A percentile compares a stretch with the other conserved stretches of the same genome.
These are phyloP conservation scores for Diacarnus erythraeanus DNA, from an alignment of 37 sponge, comb jelly and placozoan genomes.

Conservation along the genomic window DNA sequence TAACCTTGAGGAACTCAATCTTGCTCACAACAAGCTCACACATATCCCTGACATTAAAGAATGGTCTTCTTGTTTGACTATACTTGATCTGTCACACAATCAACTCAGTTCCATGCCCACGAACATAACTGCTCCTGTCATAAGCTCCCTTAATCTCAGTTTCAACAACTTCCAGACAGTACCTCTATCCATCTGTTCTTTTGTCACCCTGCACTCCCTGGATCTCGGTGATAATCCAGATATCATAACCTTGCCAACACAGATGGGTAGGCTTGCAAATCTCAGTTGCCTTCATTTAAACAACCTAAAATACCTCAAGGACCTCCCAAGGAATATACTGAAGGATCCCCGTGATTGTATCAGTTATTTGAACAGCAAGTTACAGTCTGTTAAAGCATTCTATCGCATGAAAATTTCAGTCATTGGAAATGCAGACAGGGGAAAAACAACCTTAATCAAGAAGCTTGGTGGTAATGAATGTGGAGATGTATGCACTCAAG, in stretches of 20 bases:
- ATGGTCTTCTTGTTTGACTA: conserved; percentile 73
- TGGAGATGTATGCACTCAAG: conserved; percentile 88
- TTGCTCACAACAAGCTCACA: conserved; percentile 66
- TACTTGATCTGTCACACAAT: conserved; percentile 80
- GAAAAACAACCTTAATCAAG: conserved; percentile 90
- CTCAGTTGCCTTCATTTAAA: conserved; percentile 51
- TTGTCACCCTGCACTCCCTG: conserved; percentile 57
- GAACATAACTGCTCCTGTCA: conserved; percentile 47
- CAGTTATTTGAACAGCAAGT: conserved; percentile 78
- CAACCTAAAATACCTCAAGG: conserved; percentile 79
- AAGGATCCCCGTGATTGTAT: conserved; percentile 60
- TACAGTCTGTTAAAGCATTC: conserved; percentile 67
- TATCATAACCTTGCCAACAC: conserved; percentile 70
- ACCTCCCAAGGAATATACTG: conserved; percentile 72
- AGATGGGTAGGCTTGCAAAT: conserved; percentile 74
- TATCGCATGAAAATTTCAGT: conserved; percentile 94
- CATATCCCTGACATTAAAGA: conserved; percentile 73
- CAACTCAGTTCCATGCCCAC: conserved; percentile 67
- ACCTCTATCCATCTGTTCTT: conserved; percentile 80
- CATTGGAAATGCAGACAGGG: conserved; percentile 78
- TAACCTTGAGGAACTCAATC: conserved; percentile 68
- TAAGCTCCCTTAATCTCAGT: conserved; percentile 74
- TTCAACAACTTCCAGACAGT: conserved; percentile 72
- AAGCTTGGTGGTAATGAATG: conserved; percentile 77
- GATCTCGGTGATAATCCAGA: conserved; percentile 71